Conservation (phyloP, 2,113 vertebrate genomes). For the Prietella phreatophila region DNA sequence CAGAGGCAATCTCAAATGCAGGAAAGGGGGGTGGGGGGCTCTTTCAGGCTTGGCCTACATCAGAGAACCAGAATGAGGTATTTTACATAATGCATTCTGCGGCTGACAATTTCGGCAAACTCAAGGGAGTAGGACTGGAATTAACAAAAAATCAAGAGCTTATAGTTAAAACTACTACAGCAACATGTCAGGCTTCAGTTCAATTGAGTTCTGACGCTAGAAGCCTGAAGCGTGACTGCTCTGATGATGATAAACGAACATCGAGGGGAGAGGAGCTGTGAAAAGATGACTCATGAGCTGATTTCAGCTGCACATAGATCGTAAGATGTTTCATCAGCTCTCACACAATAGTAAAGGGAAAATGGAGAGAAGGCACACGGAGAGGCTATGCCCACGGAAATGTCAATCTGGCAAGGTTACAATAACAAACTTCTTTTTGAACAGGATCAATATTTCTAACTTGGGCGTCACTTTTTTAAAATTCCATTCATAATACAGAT, state of each 20-base stretch:
- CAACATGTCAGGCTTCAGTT: conserved; percentile 38
- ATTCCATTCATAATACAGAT: neutral
- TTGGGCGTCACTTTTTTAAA: neutral
- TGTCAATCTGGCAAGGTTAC: conserved; percentile 12
- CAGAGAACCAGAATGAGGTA: conserved; percentile 39
- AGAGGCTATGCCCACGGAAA: conserved; percentile 21
- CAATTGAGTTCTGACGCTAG: conserved; percentile 64
- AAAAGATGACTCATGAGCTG: conserved; percentile 72
- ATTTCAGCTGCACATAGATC: conserved; percentile 69
- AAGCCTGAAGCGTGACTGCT: conserved; percentile 68
- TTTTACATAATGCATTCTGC: conserved; percentile 36
- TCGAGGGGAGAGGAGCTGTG: conserved; percentile 52
- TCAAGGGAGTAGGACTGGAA: conserved; percentile 60
- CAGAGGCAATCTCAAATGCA: neutral
- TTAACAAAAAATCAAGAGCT: conserved; percentile 56
- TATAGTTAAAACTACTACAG: conserved; percentile 20
- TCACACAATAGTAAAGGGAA: conserved; percentile 63
- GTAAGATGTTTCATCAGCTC: conserved; percentile 19
- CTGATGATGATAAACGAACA: conserved; percentile 73
- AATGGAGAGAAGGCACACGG: neutral
- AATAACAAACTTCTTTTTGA: neutral
- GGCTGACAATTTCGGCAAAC: conserved; percentile 51
- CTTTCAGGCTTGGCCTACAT: conserved; percentile 55
- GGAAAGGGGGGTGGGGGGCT: conserved; percentile 41
- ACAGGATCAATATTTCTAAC: neutral